Evolutionary conservation across 2,888 invertebrate genomes (phyloP).

Genomic region (Psococerastis gibbosa): DNA sequence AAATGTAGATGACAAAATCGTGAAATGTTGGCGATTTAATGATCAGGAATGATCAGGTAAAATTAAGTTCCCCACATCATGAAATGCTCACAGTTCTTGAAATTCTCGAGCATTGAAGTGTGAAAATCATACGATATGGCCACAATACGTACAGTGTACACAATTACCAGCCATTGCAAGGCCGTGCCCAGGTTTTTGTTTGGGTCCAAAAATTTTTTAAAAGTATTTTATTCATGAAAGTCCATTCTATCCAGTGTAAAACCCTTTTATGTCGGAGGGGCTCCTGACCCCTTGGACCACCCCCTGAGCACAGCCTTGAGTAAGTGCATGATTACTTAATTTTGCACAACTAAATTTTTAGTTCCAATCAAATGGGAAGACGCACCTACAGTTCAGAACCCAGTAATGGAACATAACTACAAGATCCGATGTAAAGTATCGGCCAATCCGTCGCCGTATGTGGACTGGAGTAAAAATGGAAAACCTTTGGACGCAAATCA

Average conservation of each 20-base stretch:
- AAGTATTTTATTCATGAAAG: too few relatives aligned
- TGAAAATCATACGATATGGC: too few relatives aligned
- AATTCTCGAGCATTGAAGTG: too few relatives aligned
- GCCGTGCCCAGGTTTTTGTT: background rate
- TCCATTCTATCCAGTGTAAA: too few relatives aligned
- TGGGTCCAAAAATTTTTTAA: background rate
- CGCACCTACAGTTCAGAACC: slow-evolving; percentile 66
- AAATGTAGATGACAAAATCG: too few relatives aligned
- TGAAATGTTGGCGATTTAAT: too few relatives aligned
- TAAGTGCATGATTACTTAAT: slow-evolving; percentile 1
- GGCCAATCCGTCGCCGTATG: slow-evolving; percentile 66
- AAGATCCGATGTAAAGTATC: slow-evolving; percentile 66
- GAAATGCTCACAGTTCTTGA: too few relatives aligned
- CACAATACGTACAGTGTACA: too few relatives aligned
- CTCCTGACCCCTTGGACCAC: too few relatives aligned
- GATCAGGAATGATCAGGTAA: too few relatives aligned
- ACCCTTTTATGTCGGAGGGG: too few relatives aligned
- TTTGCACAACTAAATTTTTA: slow-evolving; percentile 29
- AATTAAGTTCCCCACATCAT: too few relatives aligned
- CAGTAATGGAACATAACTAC: slow-evolving; percentile 54
- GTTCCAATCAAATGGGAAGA: slow-evolving; percentile 75
- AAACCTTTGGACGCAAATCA: slow-evolving; percentile 45
- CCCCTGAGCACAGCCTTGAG: background rate
- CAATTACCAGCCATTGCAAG: background rate
- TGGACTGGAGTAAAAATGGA: slow-evolving; percentile 70